These are phyloP conservation scores for Ciconia stormi DNA, from an alignment of 2,113 vertebrate species.

Conservation along the genomic window DNA sequence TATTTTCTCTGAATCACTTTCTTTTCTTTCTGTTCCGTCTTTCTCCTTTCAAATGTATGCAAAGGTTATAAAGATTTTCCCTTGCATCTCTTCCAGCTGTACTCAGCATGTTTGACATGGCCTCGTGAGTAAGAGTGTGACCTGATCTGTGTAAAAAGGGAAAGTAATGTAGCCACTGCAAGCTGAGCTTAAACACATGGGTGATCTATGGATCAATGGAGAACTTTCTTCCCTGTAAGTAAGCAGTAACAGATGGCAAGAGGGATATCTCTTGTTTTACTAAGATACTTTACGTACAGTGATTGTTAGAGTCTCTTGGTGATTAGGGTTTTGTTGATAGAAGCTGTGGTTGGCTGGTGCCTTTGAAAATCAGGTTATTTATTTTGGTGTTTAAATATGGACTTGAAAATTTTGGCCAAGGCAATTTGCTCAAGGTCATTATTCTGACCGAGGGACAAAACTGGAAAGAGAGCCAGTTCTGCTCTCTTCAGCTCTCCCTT, in stretches of 20 bases:
- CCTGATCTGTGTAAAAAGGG: background rate
- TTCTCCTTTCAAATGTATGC: background rate
- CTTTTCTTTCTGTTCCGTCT: background rate
- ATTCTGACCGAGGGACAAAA: background rate
- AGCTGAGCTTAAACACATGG: background rate
- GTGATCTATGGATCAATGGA: background rate
- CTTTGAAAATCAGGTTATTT: constrained; percentile 21
- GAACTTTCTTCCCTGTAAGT: background rate
- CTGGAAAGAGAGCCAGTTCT: background rate
- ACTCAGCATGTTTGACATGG: background rate
- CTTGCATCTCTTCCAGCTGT: background rate
- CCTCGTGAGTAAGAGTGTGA: background rate
- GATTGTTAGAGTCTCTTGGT: background rate
- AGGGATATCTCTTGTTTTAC: background rate
- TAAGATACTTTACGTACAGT: background rate
- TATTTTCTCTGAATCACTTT: background rate
- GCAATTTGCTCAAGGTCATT: constrained; percentile 12
- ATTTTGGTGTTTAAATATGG: background rate
- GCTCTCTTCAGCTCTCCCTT: background rate
- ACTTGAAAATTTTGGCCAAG: constrained; percentile 1
- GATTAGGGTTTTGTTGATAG: background rate
- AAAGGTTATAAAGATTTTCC: background rate
- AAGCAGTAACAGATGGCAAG: background rate
- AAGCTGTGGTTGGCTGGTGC: background rate
- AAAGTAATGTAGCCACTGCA: background rate